Percentiles rank a stretch among this genome's conserved stretches.
phyloP scores from a whole-genome alignment of 2,113 vertebrate species.

The Sinocyclocheilus rhinocerous region DNA sequence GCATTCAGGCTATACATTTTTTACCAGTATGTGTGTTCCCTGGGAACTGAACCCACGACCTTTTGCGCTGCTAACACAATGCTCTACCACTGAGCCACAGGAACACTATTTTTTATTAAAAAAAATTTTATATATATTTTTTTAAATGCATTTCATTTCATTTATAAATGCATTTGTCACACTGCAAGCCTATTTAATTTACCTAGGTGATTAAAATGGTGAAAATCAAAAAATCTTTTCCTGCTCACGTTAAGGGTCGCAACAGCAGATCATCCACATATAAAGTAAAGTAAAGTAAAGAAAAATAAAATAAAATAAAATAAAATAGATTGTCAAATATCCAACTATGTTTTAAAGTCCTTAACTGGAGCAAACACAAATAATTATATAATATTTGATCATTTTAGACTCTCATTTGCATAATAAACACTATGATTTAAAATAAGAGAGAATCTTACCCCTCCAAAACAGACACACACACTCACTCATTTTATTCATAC shows the following conservation, averaged over 20 bases:
- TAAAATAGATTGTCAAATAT: no score
- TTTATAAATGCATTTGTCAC: background rate
- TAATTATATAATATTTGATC: background rate
- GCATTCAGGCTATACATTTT: no score
- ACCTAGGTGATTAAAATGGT: background rate
- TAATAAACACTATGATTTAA: background rate
- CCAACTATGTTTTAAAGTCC: background rate
- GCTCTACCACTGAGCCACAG: no score
- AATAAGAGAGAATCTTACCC: background rate
- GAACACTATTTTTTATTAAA: no score
- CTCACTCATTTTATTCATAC: background rate
- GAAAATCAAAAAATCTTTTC: no score
- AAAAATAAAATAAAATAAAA: no score
- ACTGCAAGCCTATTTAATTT: background rate
- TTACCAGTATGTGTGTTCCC: no score
- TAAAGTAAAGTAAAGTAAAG: no score
- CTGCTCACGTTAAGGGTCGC: background rate
- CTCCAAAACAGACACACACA: constrained; percentile 7
- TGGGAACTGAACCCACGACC: no score
- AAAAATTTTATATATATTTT: no score
- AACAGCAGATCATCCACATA: background rate
- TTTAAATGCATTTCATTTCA: background rate
- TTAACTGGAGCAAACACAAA: no score
- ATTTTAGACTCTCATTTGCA: background rate
- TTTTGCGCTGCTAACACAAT: no score